A percentile compares a stretch with the other conserved stretches of the same genome.
phyloP scores from a whole-genome alignment of 2,113 vertebrate species.

The Mandrillus leucophaeus region DNA sequence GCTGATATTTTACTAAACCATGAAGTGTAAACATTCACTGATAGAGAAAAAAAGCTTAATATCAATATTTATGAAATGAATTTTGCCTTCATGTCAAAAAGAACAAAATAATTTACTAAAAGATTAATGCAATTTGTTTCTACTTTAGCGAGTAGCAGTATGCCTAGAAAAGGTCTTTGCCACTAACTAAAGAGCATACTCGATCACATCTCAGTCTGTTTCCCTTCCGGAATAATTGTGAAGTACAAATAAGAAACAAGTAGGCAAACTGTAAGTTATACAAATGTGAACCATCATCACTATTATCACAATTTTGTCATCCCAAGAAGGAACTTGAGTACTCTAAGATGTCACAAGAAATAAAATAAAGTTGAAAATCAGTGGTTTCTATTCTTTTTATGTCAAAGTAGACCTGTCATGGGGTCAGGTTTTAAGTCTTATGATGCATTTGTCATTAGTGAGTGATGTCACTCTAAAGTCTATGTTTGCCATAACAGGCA shows the following conservation, averaged over 20 bases:
- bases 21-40: neutral
- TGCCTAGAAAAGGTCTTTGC: neutral
- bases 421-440: neutral
- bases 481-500: neutral
- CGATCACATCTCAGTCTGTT: rapidly evolving
- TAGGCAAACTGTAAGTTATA: neutral
- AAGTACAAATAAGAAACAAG: neutral
- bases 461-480: neutral
- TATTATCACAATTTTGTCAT: neutral
- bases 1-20: neutral
- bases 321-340: neutral
- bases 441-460: neutral
- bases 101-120: neutral
- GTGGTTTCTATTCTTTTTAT: neutral
- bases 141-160: neutral
- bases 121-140: neutral
- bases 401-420: neutral
- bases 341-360: neutral
- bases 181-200: neutral
- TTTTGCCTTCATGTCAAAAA: neutral
- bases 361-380: neutral
- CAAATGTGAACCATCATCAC: neutral
- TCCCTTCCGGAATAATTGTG: neutral
- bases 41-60: neutral
- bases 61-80: neutral